Evolutionary conservation across 2,888 invertebrate species (phyloP).

Genomic region (Formica aserva): DNA sequence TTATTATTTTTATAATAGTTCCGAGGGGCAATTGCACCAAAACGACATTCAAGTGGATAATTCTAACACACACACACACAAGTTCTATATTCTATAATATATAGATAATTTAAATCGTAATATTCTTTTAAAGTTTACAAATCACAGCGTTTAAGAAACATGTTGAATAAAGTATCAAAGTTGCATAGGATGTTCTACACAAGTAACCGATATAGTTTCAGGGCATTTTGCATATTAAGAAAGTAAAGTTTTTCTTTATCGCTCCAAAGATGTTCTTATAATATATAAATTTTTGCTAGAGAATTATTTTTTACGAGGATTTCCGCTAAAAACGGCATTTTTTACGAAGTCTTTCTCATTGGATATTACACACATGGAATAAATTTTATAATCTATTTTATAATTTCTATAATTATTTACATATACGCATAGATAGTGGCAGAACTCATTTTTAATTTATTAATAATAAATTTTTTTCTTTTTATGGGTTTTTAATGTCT

Average conservation of each 20-base stretch:
- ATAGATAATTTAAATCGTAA: slow-evolving; percentile 9
- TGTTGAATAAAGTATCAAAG: neutral
- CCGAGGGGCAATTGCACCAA: neutral
- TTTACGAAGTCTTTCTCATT: neutral
- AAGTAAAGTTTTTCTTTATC: slow-evolving; percentile 4
- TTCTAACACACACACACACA: neutral
- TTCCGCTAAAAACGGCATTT: neutral
- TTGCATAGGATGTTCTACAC: neutral
- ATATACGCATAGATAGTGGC: neutral
- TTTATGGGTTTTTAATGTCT: neutral
- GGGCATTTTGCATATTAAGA: neutral
- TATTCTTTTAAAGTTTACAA: neutral
- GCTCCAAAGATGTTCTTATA: neutral
- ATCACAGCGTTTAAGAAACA: slow-evolving; percentile 24
- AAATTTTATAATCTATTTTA: neutral
- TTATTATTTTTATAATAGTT: slow-evolving; percentile 6
- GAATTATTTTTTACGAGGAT: slow-evolving; percentile 25
- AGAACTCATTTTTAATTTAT: slow-evolving; percentile 5
- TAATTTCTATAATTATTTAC: neutral
- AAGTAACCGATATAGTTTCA: neutral
- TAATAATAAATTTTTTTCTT: neutral
- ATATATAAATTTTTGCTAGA: slow-evolving; percentile 13
- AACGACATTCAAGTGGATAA: slow-evolving; percentile 9
- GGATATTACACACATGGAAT: neutral
- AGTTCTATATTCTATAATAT: slow-evolving; percentile 4